Evolutionary conservation across 2,797 vertebrate genomes (phyloP).

Genomic region (Adrianichthys oophorus): DNA sequence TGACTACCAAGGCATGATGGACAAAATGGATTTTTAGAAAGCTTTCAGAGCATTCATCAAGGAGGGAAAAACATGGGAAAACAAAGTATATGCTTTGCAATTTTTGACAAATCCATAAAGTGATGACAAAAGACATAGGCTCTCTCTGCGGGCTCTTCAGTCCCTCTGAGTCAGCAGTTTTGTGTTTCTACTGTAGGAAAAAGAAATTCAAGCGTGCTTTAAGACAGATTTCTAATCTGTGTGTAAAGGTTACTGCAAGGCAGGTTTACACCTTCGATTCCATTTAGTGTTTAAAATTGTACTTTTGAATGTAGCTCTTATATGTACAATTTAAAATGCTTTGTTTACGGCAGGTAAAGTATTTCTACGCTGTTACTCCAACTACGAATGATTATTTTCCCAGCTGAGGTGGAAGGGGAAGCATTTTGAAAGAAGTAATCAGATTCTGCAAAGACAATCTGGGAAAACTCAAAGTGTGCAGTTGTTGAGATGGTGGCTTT

Average conservation of each 20-base stretch:
- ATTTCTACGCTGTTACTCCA: too few species aligned
- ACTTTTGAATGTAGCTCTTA: too few species aligned
- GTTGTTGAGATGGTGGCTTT: conserved; percentile 26
- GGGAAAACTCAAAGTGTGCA: conserved; percentile 14
- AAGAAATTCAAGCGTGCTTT: too few species aligned
- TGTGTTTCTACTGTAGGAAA: conserved; percentile 5
- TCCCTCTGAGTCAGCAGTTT: conserved; percentile 6
- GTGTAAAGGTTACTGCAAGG: too few species aligned
- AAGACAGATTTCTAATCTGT: too few species aligned
- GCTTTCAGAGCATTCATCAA: conserved; percentile 12
- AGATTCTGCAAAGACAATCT: conserved; percentile 11
- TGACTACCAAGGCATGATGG: conserved; percentile 10
- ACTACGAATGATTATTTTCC: too few species aligned
- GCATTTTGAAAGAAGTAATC: background rate
- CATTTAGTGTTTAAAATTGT: too few species aligned
- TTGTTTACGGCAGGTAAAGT: too few species aligned
- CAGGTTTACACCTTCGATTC: too few species aligned
- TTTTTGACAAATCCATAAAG: conserved; percentile 11
- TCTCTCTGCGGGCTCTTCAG: conserved; percentile 4
- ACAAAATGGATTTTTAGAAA: conserved; percentile 30
- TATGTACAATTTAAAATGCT: too few species aligned
- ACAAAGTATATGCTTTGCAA: background rate
- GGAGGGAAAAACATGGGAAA: conserved; percentile 1
- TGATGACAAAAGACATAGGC: conserved; percentile 4
- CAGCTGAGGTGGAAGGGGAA: conserved; percentile 4